Evolutionary conservation across 2,888 invertebrate genomes (phyloP), one percentile per base, ranked within the genome.

Genomic region (Tortricodes alternella): DNA sequence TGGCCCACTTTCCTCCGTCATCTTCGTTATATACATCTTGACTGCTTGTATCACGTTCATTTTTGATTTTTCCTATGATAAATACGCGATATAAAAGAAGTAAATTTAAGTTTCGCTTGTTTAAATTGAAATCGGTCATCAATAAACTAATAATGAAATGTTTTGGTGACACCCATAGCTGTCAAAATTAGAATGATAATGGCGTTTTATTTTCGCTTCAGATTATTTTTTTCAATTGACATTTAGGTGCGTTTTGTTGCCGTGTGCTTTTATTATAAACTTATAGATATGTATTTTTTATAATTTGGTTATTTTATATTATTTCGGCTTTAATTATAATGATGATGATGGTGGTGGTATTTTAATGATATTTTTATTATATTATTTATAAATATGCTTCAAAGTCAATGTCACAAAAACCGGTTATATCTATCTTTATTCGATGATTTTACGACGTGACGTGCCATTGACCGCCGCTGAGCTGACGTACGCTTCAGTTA

Each of bases 1-100:
- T 1, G 98, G 97, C 1, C 99, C 99, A 77, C 98, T 97, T 74
- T 99, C 97, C 64, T 97, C 96, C 3, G 98, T 97, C 98, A 99
- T 99, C 89, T 98, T 98, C 39, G 96, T 96, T 61, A 99, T 94
- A 82, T 99, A 99, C 79, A 96, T 93, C 82, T 98, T 98, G 5
- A 98, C 94, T 39, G 98, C 97, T 65, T 94, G 93, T 71, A 98
- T 94, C 15, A 98, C 95, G 87, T 99, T 97, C 99, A 99, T 97
- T 76, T 89, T 94, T 55, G 34, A 35, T 27, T 9, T 13, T 34
- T 21, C 21, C 41, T 32, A 39, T 29, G n/a, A 34, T 11, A 16
- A 15, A 8, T 8, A 29, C 3, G n/a, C 7, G 9, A 24, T 41
- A 7, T 2, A 6, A n/a, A 29, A 21, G 11, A 16, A 11, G 19